These are phyloP conservation scores for Neofelis nebulosa DNA, from an alignment of 2,113 vertebrate species.

Conservation along the genomic window DNA sequence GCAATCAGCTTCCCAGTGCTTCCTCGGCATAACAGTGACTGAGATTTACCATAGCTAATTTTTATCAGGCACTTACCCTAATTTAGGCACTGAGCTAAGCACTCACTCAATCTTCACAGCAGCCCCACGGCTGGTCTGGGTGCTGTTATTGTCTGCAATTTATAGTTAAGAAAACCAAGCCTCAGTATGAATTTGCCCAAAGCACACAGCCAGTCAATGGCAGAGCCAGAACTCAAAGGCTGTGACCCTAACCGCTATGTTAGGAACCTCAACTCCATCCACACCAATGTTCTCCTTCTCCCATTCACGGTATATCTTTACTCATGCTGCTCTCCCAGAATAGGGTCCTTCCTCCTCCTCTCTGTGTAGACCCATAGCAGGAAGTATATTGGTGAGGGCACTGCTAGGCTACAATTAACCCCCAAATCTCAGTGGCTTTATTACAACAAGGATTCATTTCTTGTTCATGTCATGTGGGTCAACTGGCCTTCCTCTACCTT, in stretches of 20 bases:
- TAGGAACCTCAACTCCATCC: not conserved
- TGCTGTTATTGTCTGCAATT: not conserved
- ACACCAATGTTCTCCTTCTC: not conserved
- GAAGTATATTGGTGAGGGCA: not conserved
- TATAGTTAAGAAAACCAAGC: not conserved
- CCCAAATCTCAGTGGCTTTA: not conserved
- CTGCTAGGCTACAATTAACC: not conserved
- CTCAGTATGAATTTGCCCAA: not conserved
- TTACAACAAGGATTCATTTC: not conserved
- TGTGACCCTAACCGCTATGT: fast-evolving
- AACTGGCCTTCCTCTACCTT: no score
- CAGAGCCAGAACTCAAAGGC: not conserved
- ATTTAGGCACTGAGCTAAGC: not conserved
- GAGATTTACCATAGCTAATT: not conserved
- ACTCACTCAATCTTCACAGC: not conserved
- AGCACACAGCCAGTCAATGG: not conserved
- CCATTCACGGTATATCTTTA: not conserved
- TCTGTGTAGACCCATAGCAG: not conserved
- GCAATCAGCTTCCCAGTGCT: not conserved
- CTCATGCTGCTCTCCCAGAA: not conserved
- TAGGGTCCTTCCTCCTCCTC: not conserved
- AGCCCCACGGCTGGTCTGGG: not conserved
- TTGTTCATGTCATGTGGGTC: not conserved
- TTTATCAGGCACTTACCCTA: not conserved
- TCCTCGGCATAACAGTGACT: not conserved